Base-by-base conservation (phyloP, 2,797 vertebrate species). In the Lophotriccus pileatus region DNA sequence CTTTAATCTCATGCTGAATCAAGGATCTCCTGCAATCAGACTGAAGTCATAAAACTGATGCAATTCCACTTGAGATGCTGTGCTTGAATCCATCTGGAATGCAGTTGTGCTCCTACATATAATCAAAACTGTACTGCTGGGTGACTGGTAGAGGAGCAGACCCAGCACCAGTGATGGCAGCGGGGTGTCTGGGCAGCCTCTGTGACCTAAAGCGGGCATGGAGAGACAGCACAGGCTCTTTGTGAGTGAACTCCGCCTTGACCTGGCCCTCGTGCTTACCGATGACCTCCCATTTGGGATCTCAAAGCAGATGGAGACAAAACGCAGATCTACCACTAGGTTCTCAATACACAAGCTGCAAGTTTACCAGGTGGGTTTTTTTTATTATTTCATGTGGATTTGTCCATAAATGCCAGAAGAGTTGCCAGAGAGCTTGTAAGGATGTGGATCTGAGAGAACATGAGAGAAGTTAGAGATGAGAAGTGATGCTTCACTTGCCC, bases 391-490 rank as follows among this genome's bases (percentile, higher is more conserved):
- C 74, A 23, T 25, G n/a, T 9, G 14, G n/a, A 43, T 74, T 41
- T 55, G 41, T 46, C 60, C n/a, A 19, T 11, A 50, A 67, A 50
- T 34, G 46, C 58, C 62, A 20, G 37, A 81, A 50, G 24, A 82
- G 17, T 27, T 80, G 36, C 44, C 30, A 25, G 53, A 53, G 50
- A 37, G 23, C 41, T 72, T 13, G 2, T 37, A 44, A 80, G 55
- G 68, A 50, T 1, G 0, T 39, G 36, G 43, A 36, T 44, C 16
- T 1, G 3, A 27, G 34, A 37, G 46, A 66, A 28, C 12, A 19
- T 0, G 3, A 47, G 32, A 32, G 72, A 69, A 59, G 36, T 15
- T 10, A 24, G 39, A 55, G 72, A 44, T 5, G 15, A 80, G 70
- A 34, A 84, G 60, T 16, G 28, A 69, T 5, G 5, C 27, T 37